Base-by-base conservation (phyloP, 2,797 vertebrate genomes). In the Acanthopagrus latus region DNA sequence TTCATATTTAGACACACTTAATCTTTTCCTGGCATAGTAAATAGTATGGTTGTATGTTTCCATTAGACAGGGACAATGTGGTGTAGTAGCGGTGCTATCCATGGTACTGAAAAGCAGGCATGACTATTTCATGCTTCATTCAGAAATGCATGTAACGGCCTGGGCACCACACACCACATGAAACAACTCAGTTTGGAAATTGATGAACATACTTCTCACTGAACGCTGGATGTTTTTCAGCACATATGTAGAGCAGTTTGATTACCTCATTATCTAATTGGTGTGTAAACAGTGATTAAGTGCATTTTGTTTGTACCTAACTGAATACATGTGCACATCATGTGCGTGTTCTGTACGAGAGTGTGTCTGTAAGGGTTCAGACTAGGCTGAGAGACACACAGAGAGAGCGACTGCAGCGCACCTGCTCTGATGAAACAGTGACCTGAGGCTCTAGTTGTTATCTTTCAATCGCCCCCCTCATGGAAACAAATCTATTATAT, bases 401-500 rank as follows among this genome's bases (percentile, higher is more conserved):
- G 38, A 50, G 73, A 54, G 56, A 75, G 63, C 0, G 1, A 79
- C 77, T 81, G 56, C 55, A 43, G 63, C 69, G 71, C 59, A 60
- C 82, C 83, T 78, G 73, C 74, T 70, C 63, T 69, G 57, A 82
- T 81, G 67, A 87, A 86, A 88, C 81, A 78, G 57, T 83, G 77
- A 79, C 68, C 86, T 82, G 77, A 85, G 76, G 80, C 80, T 72
- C 33, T 70, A 3, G 57, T 66, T 25, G 60, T 75, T 85, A 86
- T 92, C 86, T 82, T 46, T 62, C 27, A 44, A 77, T 85, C 23
- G 0, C 60, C 65, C 56, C 80, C 75, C 74, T 80, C 64, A 63
- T 86, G 80, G 76, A 88, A 82, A 89, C 72, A 89, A 80, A 80
- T 89, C 78, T 78, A 80, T 87, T 80, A 72, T 76, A 83, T 85